Evolutionary conservation across 2,113 vertebrate genomes (phyloP), one percentile per base, ranked within the genome.

Genomic region (Patagioenas fasciata): DNA sequence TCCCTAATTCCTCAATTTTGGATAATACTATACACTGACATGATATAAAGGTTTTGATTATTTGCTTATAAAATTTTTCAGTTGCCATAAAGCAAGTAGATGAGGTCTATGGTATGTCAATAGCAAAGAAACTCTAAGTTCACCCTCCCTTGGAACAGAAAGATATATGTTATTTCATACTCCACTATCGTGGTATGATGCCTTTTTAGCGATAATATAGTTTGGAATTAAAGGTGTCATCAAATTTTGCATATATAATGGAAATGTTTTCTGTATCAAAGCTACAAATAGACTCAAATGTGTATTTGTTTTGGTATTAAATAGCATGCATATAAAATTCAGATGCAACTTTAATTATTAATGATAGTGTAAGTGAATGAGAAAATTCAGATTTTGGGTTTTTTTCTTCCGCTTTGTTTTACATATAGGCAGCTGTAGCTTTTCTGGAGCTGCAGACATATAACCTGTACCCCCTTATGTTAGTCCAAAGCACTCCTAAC

Each of bases 1-100:
- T 91, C 36, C 42, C 32, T 85, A 73, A 67, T 94, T 93, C 94
- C 85, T 96, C 74, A 42, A 3, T 89, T 91, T 92, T 87, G 15
- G 50, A 54, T 83, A 86, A 74, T 36, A 32, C 19, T 62, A 12
- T 40, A 9, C 24, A 70, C 29, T 89, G 50, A 73, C n/a, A 58
- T 50, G 15, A 48, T 73, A 62, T 10, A 89, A 94, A 60, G 34
- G n/a, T 29, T 70, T 62, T 73, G 2, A 85, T 89, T 85, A 82
- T 85, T 91, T 96, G 23, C 36, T 66, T 80, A 58, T 58, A 73
- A 75, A 50, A 15, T 47, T 69, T 84, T 89, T 75, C 66, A 51
- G 21, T 66, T 85, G 54, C 50, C 62, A 51, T 70, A 77, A 85
- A 93, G 26, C 7, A 24, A 85, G 31, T 60, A 73, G 32, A 66